Evolutionary conservation across 2,888 invertebrate genomes (phyloP), one percentile per base, ranked within the genome.

Genomic region (Chrysolina americana): DNA sequence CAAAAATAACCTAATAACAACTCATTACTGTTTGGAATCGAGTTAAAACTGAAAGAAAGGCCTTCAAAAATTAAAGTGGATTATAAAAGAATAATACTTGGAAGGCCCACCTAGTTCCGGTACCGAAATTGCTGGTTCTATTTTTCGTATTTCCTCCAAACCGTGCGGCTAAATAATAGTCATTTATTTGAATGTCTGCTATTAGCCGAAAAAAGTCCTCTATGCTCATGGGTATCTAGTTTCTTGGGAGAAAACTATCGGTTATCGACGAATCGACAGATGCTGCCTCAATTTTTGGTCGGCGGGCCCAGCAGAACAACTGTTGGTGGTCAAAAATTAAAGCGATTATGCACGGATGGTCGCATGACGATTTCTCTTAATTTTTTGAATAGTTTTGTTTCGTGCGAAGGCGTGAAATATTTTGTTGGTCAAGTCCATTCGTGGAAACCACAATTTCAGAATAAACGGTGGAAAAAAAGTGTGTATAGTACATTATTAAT

Each of bases 61-160:
- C 23, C n/a, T 48, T 69, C 59, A 9, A 66, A 68, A 75, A 75
- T 75, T 72, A 72, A 66, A 75, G 50, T 63, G 53, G 68, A 75
- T 72, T 75, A 75, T 21, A 72, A 69, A 71, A 63, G 75, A 72
- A 75, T 72, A 72, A 74, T 74, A 74, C 75, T 69, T 73, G 73
- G 74, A 78, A 76, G 81, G 76, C 75, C 84, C 85, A 83, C 86
- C 86, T 81, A 83, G 85, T 86, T 86, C 86, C 86, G 86, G 85
- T 81, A 53, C 76, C 80, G 79, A 84, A 86, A 86, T 85, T 85
- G 82, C 79, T 74, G 85, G 86, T 86, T 86, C 86, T 85, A 85
- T 82, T 85, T 86, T 86, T 85, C 85, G 83, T 83, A 83, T 83
- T 81, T 78, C 80, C 78, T 80, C 79, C 80, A 79, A 82, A 83